Percentiles rank a stretch among this genome's conserved stretches.
These are phyloP conservation scores for Dendrocopos noguchii DNA, from an alignment of 2,113 vertebrate species.

Conservation along the genomic window DNA sequence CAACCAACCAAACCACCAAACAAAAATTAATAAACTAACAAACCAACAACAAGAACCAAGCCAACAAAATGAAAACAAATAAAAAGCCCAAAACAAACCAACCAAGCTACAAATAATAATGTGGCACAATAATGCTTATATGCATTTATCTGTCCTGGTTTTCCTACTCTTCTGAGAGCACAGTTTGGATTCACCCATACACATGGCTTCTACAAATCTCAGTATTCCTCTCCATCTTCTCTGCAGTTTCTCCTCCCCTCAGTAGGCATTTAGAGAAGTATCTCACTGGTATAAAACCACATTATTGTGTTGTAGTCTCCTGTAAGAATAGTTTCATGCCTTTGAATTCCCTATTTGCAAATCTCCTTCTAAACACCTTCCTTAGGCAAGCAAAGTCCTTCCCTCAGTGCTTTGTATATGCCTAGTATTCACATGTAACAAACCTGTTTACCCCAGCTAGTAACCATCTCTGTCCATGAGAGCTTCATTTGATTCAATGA, in stretches of 20 bases:
- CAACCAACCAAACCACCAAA: no score
- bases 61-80: no score
- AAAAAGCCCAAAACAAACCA: no score
- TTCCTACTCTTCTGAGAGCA: not conserved
- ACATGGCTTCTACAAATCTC: not conserved
- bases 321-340: not conserved
- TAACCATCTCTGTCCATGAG: not conserved
- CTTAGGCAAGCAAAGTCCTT: not conserved
- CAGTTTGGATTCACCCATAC: not conserved
- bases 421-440: not conserved
- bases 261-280: not conserved
- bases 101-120: not conserved
- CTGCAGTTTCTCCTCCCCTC: not conserved
- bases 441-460: not conserved
- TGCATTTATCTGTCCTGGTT: not conserved
- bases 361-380: conserved; percentile 5
- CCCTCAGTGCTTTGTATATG: not conserved
- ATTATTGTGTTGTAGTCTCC: not conserved
- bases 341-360: conserved; percentile 37
- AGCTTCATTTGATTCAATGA: not conserved
- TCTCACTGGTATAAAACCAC: not conserved
- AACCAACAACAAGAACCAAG: no score
- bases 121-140: not conserved
- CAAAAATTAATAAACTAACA: no score
- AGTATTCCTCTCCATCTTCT: not conserved